Evolutionary conservation across 2,113 vertebrate species (phyloP).

Genomic region (Ophthalmolycus amberensis): DNA sequence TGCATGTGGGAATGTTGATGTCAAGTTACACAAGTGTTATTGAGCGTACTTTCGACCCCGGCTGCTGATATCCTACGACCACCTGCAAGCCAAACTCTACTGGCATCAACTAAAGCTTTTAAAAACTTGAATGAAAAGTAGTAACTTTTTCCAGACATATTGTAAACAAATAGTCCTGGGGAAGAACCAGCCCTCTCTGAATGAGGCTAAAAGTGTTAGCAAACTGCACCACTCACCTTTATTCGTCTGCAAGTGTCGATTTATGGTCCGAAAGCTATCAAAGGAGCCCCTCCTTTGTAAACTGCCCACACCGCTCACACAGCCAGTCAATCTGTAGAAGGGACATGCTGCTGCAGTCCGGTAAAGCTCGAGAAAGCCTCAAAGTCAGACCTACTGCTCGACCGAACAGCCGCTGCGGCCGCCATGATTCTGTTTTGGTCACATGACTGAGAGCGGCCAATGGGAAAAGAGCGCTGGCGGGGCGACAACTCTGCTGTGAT

Average conservation of each 20-base stretch:
- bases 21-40: slow-evolving; percentile 56
- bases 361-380: slow-evolving; percentile 70
- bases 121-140: rapidly evolving
- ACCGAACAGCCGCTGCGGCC: slow-evolving; percentile 75
- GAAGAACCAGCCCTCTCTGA: neutral
- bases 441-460: slow-evolving; percentile 68
- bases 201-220: slow-evolving; percentile 53
- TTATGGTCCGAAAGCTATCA: slow-evolving; percentile 65
- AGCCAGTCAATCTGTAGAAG: slow-evolving; percentile 57
- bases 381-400: slow-evolving; percentile 79
- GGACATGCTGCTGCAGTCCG: slow-evolving; percentile 75
- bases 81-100: neutral
- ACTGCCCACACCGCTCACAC: slow-evolving; percentile 18
- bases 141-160: neutral
- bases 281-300: slow-evolving; percentile 26
- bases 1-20: slow-evolving; percentile 1
- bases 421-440: slow-evolving; percentile 84
- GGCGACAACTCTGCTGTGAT: rapidly evolving
- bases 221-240: slow-evolving; percentile 70
- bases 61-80: neutral
- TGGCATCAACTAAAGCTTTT: neutral
- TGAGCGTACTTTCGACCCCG: neutral
- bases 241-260: slow-evolving; percentile 77
- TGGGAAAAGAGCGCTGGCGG: slow-evolving; percentile 13
- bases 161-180: neutral